phyloP scores from a whole-genome alignment of 2,888 invertebrate species.

The Athalia circularis region DNA sequence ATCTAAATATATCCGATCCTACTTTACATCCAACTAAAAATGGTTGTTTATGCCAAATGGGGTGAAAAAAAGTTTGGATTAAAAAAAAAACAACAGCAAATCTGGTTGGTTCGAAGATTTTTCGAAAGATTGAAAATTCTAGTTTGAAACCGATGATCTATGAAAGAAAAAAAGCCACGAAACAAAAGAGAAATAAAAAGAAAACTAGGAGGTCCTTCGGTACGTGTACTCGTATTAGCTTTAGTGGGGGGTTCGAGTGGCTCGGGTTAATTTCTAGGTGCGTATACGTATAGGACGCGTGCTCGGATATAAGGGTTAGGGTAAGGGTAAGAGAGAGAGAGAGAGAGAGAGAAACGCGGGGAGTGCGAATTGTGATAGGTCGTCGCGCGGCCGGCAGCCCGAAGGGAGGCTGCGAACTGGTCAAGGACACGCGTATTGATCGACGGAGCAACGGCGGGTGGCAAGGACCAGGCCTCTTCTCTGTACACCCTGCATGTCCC shows the following conservation, averaged over 20 bases:
- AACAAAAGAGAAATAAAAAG: slow-evolving; percentile 40
- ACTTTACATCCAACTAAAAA: slow-evolving; percentile 14
- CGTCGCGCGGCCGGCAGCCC: slow-evolving; percentile 54
- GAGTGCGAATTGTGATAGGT: slow-evolving; percentile 56
- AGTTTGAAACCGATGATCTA: too few species aligned
- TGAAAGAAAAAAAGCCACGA: slow-evolving; percentile 12
- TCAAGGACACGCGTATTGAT: slow-evolving; percentile 72
- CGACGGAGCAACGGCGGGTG: slow-evolving; percentile 55
- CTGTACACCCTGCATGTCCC: background rate
- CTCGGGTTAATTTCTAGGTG: too few species aligned
- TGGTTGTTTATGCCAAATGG: slow-evolving; percentile 30
- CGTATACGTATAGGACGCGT: background rate
- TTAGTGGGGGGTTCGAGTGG: too few species aligned
- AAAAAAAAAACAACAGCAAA: background rate
- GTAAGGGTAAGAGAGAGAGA: slow-evolving; percentile 33
- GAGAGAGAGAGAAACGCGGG: slow-evolving; percentile 40
- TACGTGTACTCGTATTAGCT: too few species aligned
- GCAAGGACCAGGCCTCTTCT: slow-evolving; percentile 43
- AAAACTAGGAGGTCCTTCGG: slow-evolving; percentile 25
- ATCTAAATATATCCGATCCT: background rate
- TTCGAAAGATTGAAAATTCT: background rate
- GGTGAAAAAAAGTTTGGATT: background rate
- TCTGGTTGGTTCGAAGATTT: background rate
- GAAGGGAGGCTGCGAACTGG: slow-evolving; percentile 67
- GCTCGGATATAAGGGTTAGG: background rate